A percentile compares a stretch with the other conserved stretches of the same genome.
Evolutionary conservation across 1,140 invertebrate genomes (phyloP).

Genomic region (Popillia japonica): DNA sequence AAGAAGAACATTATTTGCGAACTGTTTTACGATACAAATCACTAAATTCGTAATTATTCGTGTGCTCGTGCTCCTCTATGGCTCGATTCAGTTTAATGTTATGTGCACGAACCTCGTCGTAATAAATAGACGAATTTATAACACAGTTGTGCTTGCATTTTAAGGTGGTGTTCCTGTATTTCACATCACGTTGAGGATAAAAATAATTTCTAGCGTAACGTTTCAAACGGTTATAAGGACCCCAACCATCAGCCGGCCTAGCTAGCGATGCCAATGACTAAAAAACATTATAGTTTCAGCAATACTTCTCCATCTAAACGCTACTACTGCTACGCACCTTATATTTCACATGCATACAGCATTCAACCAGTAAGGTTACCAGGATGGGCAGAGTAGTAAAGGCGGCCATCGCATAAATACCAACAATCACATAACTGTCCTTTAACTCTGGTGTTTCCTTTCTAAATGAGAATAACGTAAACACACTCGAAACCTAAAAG

Average conservation of each 20-base stretch:
- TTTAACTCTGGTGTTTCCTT: no score
- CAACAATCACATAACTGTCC: background rate
- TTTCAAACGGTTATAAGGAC: background rate
- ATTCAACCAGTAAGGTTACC: background rate
- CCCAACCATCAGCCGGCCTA: constrained; percentile 3
- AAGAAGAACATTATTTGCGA: no score
- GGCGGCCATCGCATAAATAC: background rate
- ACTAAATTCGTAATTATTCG: background rate
- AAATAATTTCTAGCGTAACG: constrained; percentile 25
- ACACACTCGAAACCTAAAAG: background rate
- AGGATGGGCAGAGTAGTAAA: background rate
- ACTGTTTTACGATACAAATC: no score
- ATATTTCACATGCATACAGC: constrained; percentile 8
- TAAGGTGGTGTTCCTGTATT: background rate
- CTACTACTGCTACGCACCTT: constrained; percentile 43
- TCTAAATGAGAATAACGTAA: background rate
- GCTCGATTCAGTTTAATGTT: background rate
- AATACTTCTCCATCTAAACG: background rate
- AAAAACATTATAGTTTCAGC: background rate
- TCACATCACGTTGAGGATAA: constrained; percentile 29
- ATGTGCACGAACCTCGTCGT: background rate
- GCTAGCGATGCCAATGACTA: background rate
- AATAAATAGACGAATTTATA: background rate
- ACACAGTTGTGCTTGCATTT: constrained; percentile 18
- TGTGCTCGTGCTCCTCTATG: background rate